A percentile compares a stretch with the other conserved stretches of the same genome.
These are phyloP conservation scores for Enteromius trimaculatus DNA, from an alignment of 2,797 vertebrate genomes.

Conservation along the genomic window DNA sequence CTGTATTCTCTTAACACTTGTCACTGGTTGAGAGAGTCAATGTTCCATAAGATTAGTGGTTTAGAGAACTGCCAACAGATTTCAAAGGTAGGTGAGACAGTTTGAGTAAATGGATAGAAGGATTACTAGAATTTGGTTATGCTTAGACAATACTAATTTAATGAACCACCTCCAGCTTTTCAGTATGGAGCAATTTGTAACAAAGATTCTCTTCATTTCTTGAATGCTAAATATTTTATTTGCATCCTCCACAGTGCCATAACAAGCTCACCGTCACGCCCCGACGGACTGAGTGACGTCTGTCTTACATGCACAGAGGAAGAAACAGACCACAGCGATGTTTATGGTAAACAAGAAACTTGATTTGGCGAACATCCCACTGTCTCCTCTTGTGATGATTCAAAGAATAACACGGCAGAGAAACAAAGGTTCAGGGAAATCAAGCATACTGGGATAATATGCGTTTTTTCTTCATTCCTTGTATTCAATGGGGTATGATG, in stretches of 20 bases:
- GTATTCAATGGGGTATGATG: slow-evolving; percentile 47
- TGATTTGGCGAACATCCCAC: neutral
- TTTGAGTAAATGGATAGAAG: neutral
- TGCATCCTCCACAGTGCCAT: slow-evolving; percentile 30
- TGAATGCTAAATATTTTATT: slow-evolving; percentile 60
- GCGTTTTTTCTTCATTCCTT: slow-evolving; percentile 37
- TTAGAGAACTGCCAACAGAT: slow-evolving; percentile 53
- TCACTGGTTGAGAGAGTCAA: slow-evolving; percentile 58
- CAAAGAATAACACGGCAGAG: neutral
- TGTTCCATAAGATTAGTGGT: slow-evolving; percentile 67
- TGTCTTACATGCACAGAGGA: neutral
- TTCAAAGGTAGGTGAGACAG: slow-evolving; percentile 2
- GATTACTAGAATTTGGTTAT: neutral
- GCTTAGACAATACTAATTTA: slow-evolving; percentile 4
- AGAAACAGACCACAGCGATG: slow-evolving; percentile 1
- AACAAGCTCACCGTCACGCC: slow-evolving; percentile 17
- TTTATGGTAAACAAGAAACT: slow-evolving; percentile 23
- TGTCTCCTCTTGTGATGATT: neutral
- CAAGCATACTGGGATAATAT: slow-evolving; percentile 24
- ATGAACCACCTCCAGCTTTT: neutral
- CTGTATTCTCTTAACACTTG: slow-evolving; percentile 26
- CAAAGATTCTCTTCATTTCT: slow-evolving; percentile 2
- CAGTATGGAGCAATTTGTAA: slow-evolving; percentile 9
- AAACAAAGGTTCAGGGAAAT: neutral
- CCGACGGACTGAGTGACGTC: slow-evolving; percentile 23